Conservation (phyloP, 2,797 vertebrate species). For the Perodicticus potto region DNA sequence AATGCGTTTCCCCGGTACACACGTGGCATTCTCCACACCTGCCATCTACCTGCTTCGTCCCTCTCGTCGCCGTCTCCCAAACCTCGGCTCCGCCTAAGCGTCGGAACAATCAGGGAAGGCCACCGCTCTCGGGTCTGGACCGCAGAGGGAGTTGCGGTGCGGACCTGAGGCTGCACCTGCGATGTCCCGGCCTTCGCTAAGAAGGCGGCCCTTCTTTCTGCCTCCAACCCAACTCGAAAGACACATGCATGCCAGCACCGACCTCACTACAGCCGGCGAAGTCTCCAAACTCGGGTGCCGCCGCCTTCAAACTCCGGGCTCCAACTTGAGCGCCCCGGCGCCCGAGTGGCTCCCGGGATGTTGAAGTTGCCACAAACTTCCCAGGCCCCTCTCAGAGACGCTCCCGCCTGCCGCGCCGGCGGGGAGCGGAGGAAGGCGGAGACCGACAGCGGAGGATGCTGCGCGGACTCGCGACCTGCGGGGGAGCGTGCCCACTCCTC, state of each 20-base stretch:
- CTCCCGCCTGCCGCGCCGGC: conserved; percentile 1
- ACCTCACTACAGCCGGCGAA: neutral
- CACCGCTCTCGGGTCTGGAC: neutral
- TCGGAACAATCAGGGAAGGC: neutral
- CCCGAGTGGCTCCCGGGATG: conserved; percentile 63
- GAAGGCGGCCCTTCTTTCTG: neutral
- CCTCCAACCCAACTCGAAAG: neutral
- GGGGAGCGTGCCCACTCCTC: neutral
- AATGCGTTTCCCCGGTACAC: neutral
- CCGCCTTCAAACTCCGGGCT: conserved; percentile 66
- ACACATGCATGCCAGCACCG: neutral
- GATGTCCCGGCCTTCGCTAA: neutral
- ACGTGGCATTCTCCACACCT: neutral
- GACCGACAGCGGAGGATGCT: conserved; percentile 36
- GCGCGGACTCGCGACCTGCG: neutral
- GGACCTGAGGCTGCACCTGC: conserved; percentile 40
- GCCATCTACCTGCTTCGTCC: conserved; percentile 42
- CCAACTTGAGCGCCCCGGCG: conserved; percentile 67
- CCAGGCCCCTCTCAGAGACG: conserved; percentile 42
- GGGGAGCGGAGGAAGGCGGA: neutral
- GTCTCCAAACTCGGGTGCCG: neutral
- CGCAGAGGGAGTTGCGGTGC: neutral
- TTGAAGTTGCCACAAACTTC: conserved; percentile 84
- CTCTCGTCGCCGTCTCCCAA: neutral
- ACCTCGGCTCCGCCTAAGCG: neutral